These are phyloP conservation scores for Nixonia krombeini DNA, from an alignment of 1,140 invertebrate species.

Conservation along the genomic window DNA sequence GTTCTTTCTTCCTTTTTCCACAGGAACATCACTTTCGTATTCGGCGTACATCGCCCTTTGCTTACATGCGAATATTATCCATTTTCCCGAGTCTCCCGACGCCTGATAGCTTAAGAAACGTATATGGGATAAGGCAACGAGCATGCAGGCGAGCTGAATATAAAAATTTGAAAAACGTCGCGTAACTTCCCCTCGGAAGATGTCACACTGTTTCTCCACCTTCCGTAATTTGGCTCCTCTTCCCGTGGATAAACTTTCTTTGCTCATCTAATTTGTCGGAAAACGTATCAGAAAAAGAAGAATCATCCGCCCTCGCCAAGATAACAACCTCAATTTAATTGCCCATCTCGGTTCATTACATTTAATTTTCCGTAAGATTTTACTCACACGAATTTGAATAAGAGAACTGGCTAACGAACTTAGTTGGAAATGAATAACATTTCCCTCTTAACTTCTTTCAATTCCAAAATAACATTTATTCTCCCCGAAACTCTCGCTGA, in stretches of 20 bases:
- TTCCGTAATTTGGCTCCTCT: slow-evolving; percentile 50
- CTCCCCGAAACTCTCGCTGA: slow-evolving; percentile 28
- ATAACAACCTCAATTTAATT: too few relatives aligned
- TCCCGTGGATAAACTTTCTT: slow-evolving; percentile 46
- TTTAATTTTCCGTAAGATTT: too few relatives aligned
- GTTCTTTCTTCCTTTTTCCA: slow-evolving; percentile 14
- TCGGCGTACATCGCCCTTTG: slow-evolving; percentile 48
- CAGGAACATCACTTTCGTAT: too few relatives aligned
- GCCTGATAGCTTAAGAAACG: slow-evolving; percentile 50
- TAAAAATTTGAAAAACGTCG: slow-evolving; percentile 54
- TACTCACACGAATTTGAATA: too few relatives aligned
- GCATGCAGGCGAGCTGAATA: slow-evolving; percentile 48
- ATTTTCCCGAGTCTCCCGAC: slow-evolving; percentile 50
- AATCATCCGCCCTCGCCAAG: too few relatives aligned
- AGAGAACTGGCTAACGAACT: slow-evolving; percentile 12
- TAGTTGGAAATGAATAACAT: slow-evolving; percentile 18
- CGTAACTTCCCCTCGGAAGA: slow-evolving; percentile 48
- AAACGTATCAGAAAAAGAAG: slow-evolving; percentile 33
- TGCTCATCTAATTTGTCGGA: slow-evolving; percentile 48
- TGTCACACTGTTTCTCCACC: slow-evolving; percentile 56
- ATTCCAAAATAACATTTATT: slow-evolving; percentile 32
- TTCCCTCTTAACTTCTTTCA: slow-evolving; percentile 1
- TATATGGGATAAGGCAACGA: slow-evolving; percentile 52
- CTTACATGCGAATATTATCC: slow-evolving; percentile 55
- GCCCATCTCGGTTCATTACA: too few relatives aligned